Conservation (phyloP, 2,888 invertebrate genomes). For the Nomada ruficornis region DNA sequence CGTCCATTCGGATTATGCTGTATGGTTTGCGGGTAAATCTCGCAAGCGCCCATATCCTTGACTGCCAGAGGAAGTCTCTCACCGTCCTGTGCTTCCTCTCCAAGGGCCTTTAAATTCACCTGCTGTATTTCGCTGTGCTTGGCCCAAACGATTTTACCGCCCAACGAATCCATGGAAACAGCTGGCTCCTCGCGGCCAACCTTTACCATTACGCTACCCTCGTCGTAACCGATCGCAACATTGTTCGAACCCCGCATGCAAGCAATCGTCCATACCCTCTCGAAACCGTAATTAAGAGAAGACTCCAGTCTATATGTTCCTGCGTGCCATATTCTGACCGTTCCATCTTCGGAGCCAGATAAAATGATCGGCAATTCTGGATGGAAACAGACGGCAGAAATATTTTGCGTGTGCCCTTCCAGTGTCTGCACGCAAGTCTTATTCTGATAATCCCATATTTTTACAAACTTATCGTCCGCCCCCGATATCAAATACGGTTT, state of each 20-base stretch:
- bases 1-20: conserved; percentile 99
- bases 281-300: conserved; percentile 98
- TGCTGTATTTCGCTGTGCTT: conserved; percentile 99
- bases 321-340: conserved; percentile 99
- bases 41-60: conserved; percentile 99
- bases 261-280: conserved; percentile 98
- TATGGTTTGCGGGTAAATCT: conserved; percentile 99
- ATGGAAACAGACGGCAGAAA: conserved; percentile 98
- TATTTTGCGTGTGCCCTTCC: conserved; percentile 98
- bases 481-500: conserved; percentile 99
- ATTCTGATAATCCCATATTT: conserved; percentile 99
- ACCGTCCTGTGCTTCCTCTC: conserved; percentile 87
- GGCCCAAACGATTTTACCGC: conserved; percentile 99
- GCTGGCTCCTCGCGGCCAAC: conserved; percentile 99
- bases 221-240: conserved; percentile 98
- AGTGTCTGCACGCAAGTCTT: conserved; percentile 99
- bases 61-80: conserved; percentile 93
- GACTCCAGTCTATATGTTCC: conserved; percentile 98
- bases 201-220: conserved; percentile 97
- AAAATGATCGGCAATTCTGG: conserved; percentile 98
- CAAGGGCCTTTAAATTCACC: conserved; percentile 94
- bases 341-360: conserved; percentile 99
- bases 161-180: conserved; percentile 99
- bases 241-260: conserved; percentile 97
- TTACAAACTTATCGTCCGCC: conserved; percentile 98